phyloP scores from a whole-genome alignment of 1,140 invertebrate genomes.

The Bombus difficillimus region DNA sequence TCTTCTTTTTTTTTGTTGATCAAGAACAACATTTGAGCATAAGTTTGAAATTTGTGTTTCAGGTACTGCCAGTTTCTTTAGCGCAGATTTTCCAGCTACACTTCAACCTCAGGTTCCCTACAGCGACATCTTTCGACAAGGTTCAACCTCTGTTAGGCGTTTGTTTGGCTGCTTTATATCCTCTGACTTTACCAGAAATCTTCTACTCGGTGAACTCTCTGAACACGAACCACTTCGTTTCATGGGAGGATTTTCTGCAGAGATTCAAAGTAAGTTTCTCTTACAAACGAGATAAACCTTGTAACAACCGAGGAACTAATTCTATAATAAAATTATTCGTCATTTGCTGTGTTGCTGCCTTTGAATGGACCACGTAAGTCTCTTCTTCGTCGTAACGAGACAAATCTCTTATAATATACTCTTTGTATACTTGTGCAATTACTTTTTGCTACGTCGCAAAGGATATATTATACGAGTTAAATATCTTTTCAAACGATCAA shows the following conservation, averaged over 20 bases:
- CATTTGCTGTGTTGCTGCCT: not conserved
- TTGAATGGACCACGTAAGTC: conserved; percentile 13
- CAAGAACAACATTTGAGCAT: too few species aligned
- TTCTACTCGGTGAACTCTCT: conserved; percentile 96
- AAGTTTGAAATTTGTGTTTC: conserved; percentile 37
- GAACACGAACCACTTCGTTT: conserved; percentile 88
- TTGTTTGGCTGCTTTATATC: conserved; percentile 94
- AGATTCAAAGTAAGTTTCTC: conserved; percentile 87
- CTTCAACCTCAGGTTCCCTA: conserved; percentile 97
- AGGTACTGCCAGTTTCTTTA: conserved; percentile 92
- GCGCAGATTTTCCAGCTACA: conserved; percentile 96
- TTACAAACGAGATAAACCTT: not conserved
- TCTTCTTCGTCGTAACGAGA: not conserved
- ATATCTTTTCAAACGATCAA: too few species aligned
- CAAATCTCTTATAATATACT: too few species aligned
- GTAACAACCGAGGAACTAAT: not conserved
- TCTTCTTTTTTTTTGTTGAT: not conserved
- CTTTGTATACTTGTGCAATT: too few species aligned
- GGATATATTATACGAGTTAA: too few species aligned
- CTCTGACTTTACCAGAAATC: conserved; percentile 94
- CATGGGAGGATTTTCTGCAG: conserved; percentile 95
- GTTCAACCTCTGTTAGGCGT: conserved; percentile 93
- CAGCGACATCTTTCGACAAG: conserved; percentile 94
- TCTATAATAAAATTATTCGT: not conserved
- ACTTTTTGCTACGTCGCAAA: too few species aligned